phyloP scores from a whole-genome alignment of 1,140 invertebrate species.

The Drosophila busckii region DNA sequence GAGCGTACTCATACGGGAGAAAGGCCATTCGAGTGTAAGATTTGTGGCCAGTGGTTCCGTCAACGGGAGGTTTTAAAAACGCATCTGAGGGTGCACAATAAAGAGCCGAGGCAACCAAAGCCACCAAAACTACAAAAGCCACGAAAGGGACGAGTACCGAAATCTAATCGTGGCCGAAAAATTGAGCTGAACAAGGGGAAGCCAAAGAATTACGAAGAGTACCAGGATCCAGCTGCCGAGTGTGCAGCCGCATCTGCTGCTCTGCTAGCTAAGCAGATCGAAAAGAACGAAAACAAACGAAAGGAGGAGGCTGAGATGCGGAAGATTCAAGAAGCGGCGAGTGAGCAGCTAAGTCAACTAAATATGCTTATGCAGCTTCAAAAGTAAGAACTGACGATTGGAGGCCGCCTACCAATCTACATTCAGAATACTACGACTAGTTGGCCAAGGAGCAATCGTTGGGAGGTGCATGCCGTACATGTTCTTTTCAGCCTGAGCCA shows the following conservation, averaged over 20 bases:
- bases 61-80: slow-evolving; percentile 62
- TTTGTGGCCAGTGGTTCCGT: slow-evolving; percentile 66
- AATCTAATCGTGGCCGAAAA: not conserved
- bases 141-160: slow-evolving; percentile 12
- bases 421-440: no score
- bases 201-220: slow-evolving; percentile 51
- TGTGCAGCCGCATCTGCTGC: slow-evolving; percentile 58
- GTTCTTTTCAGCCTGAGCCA: no score
- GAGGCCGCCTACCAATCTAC: no score
- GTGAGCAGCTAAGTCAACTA: slow-evolving; percentile 63
- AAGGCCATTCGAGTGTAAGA: slow-evolving; percentile 59
- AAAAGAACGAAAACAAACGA: slow-evolving; percentile 57
- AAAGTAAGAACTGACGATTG: slow-evolving; percentile 31
- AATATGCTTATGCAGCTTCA: slow-evolving; percentile 52
- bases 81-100: slow-evolving; percentile 65
- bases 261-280: slow-evolving; percentile 51
- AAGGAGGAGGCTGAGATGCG: slow-evolving; percentile 49
- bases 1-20: slow-evolving; percentile 79
- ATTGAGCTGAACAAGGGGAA: slow-evolving; percentile 14
- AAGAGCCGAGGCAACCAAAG: slow-evolving; percentile 26
- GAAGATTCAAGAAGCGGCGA: slow-evolving; percentile 61
- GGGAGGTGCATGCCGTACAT: no score
- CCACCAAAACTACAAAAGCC: slow-evolving; percentile 28
- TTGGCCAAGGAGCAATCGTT: no score
- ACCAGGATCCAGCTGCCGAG: slow-evolving; percentile 54